A percentile compares a stretch with the other conserved stretches of the same genome.
phyloP scores from a whole-genome alignment of 2,797 vertebrate species.

The Enteromius radiatus region DNA sequence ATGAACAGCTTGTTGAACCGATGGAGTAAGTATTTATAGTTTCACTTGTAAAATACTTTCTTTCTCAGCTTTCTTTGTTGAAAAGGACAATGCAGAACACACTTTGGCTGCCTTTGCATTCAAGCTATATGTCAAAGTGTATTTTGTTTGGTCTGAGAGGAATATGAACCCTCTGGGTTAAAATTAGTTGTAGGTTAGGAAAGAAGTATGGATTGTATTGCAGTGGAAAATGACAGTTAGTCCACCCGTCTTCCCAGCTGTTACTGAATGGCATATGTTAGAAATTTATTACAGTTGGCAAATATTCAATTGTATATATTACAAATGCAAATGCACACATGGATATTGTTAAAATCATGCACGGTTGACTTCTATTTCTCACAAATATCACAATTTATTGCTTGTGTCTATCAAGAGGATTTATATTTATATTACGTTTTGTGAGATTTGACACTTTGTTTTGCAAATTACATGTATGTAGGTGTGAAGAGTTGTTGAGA shows the following conservation, averaged over 20 bases:
- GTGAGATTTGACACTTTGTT: conserved; percentile 19
- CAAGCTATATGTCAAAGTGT: neutral
- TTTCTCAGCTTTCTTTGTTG: neutral
- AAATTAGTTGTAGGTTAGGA: neutral
- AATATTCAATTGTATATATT: neutral
- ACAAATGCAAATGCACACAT: neutral
- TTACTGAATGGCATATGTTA: neutral
- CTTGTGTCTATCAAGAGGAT: neutral
- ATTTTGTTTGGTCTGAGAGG: conserved; percentile 4
- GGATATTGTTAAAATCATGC: neutral
- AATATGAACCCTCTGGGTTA: conserved; percentile 10
- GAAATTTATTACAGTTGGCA: neutral
- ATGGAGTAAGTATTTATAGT: conserved; percentile 61
- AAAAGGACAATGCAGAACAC: neutral
- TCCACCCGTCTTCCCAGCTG: neutral
- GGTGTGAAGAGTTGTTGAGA: conserved; percentile 12
- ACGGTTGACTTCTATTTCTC: neutral
- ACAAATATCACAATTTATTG: no score
- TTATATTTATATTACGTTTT: neutral
- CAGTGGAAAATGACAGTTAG: neutral
- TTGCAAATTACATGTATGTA: neutral
- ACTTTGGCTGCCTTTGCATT: neutral
- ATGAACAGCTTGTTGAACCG: conserved; percentile 63
- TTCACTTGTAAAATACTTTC: conserved; percentile 2
- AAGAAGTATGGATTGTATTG: conserved; percentile 2